A percentile compares a stretch with the other conserved stretches of the same genome.
These are phyloP conservation scores for Gryllus longicercus DNA, from an alignment of 2,888 invertebrate genomes.

Conservation along the genomic window DNA sequence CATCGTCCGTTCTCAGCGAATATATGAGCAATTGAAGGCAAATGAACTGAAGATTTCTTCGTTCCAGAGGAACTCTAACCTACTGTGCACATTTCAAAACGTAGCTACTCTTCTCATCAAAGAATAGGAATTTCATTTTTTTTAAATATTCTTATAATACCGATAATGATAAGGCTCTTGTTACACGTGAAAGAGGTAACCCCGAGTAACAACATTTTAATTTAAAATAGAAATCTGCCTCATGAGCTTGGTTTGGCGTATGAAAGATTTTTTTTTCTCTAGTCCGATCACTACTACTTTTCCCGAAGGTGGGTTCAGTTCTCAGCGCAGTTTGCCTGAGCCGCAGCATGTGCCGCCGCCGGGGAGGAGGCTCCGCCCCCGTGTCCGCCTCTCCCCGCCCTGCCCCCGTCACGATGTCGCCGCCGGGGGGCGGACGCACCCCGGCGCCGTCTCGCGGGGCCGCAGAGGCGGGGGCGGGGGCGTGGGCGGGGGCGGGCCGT, in stretches of 20 bases:
- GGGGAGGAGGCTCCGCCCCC: too few species aligned
- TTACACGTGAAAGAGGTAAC: background rate
- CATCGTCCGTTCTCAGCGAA: background rate
- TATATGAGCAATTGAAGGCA: background rate
- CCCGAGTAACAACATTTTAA: background rate
- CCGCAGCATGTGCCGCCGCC: background rate
- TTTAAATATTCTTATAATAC: background rate
- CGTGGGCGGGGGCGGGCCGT: too few species aligned
- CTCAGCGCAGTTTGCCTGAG: background rate
- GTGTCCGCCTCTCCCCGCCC: too few species aligned
- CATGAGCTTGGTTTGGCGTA: conserved; percentile 1
- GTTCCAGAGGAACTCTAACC: conserved; percentile 5
- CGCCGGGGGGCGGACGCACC: too few species aligned
- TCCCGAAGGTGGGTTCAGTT: background rate
- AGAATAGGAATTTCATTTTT: too few species aligned
- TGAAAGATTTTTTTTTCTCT: background rate
- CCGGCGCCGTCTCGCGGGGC: too few species aligned
- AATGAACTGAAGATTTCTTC: conserved; percentile 17
- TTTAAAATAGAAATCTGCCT: conserved; percentile 3
- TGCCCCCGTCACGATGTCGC: too few species aligned
- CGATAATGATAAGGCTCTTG: conserved; percentile 2
- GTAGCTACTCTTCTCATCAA: background rate
- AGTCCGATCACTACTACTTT: background rate
- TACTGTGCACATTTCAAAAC: conserved; percentile 8
- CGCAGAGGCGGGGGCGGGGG: too few species aligned